Conservation (phyloP, 2,888 invertebrate species). For the Caenorhabditis sp. region DNA sequence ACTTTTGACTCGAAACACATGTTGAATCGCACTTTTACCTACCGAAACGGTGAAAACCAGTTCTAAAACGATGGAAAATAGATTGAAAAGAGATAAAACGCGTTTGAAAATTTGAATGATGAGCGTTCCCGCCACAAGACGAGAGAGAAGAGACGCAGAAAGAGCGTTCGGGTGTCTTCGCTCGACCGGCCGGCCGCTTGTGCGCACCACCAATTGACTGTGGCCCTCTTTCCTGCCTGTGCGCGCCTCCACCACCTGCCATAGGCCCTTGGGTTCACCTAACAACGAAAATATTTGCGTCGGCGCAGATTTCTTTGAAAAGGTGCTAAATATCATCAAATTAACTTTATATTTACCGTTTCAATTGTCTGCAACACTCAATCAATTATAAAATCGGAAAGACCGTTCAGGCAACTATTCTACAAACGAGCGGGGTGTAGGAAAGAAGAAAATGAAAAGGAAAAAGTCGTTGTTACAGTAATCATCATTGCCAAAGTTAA, state of each 20-base stretch:
- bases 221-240: not conserved
- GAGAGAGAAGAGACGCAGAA: slow-evolving; percentile 43
- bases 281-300: not conserved
- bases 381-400: slow-evolving; percentile 40
- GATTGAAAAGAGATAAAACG: slow-evolving; percentile 16
- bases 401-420: slow-evolving; percentile 54
- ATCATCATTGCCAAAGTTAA: slow-evolving; percentile 23
- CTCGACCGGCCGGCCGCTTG: not conserved
- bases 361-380: slow-evolving; percentile 23
- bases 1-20: slow-evolving; percentile 16
- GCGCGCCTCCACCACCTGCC: slow-evolving; percentile 6
- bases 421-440: slow-evolving; percentile 22
- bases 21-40: slow-evolving; percentile 3
- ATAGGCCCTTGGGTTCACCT: not conserved
- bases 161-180: slow-evolving; percentile 10
- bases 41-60: slow-evolving; percentile 14
- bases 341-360: slow-evolving; percentile 23
- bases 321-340: not conserved
- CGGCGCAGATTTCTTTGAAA: not conserved
- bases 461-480: slow-evolving; percentile 12
- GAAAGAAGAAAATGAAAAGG: not conserved
- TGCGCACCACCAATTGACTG: not conserved
- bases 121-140: slow-evolving; percentile 51
- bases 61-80: slow-evolving; percentile 27
- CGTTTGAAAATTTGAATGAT: slow-evolving; percentile 36